These are phyloP conservation scores for Cichlasoma orientale DNA, from an alignment of 2,797 vertebrate genomes.

Conservation along the genomic window DNA sequence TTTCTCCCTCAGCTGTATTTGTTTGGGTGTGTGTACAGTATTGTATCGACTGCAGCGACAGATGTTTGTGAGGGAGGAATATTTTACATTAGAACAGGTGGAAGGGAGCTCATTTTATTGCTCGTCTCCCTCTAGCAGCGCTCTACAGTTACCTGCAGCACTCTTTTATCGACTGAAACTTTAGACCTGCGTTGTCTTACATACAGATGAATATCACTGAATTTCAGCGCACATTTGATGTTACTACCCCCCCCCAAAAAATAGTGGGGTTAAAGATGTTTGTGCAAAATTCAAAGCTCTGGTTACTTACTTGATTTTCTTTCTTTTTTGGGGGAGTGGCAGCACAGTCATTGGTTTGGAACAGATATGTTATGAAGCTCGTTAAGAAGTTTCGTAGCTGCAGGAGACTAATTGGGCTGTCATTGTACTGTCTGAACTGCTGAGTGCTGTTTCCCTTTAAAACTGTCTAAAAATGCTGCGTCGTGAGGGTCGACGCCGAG, in stretches of 20 bases:
- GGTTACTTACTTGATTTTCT: slow-evolving; percentile 5
- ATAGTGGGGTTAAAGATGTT: slow-evolving; percentile 27
- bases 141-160: slow-evolving; percentile 44
- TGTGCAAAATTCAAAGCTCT: slow-evolving; percentile 40
- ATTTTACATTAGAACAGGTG: slow-evolving; percentile 72
- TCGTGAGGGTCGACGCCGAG: slow-evolving; percentile 22
- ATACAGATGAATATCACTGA: slow-evolving; percentile 15
- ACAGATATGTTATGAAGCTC: slow-evolving; percentile 21
- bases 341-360: slow-evolving; percentile 12
- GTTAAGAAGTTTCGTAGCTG: slow-evolving; percentile 32
- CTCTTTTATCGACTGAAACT: slow-evolving; percentile 44
- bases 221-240: slow-evolving; percentile 8
- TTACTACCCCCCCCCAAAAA: not conserved
- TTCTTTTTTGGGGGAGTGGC: not conserved
- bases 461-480: slow-evolving; percentile 46
- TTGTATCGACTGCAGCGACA: slow-evolving; percentile 36
- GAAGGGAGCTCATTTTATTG: slow-evolving; percentile 40
- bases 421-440: slow-evolving; percentile 30
- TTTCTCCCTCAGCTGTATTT: slow-evolving; percentile 17
- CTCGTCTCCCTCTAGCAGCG: not conserved
- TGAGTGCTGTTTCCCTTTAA: slow-evolving; percentile 55
- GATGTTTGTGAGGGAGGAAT: slow-evolving; percentile 59
- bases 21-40: slow-evolving; percentile 28
- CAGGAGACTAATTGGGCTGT: slow-evolving; percentile 26
- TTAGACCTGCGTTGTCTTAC: slow-evolving; percentile 34